These are phyloP conservation scores for Thermophis baileyi DNA, from an alignment of 2,113 vertebrate genomes.

Conservation along the genomic window DNA sequence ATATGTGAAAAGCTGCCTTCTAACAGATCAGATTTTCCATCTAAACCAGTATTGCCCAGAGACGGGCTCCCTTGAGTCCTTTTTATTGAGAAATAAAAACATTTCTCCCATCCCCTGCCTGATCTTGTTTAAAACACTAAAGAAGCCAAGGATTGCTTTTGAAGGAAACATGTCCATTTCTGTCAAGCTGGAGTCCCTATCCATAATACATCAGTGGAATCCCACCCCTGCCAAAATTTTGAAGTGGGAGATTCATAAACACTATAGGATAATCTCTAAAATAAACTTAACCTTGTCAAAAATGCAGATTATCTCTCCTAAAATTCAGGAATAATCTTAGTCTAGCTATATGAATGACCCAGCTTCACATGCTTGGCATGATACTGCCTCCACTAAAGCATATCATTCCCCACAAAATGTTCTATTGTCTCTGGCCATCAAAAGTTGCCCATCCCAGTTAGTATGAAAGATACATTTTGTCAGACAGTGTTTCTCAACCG, in stretches of 20 bases:
- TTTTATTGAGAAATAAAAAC: neutral
- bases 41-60: neutral
- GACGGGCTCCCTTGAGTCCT: neutral
- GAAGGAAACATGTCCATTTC: neutral
- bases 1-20: neutral
- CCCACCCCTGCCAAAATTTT: neutral
- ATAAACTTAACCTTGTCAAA: neutral
- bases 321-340: neutral
- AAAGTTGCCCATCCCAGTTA: neutral
- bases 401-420: neutral
- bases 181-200: neutral
- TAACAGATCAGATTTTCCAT: neutral
- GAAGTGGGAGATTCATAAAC: neutral
- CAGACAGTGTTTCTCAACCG: neutral
- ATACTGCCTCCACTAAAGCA: neutral
- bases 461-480: neutral
- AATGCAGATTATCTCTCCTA: neutral
- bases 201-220: neutral
- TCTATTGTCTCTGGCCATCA: neutral
- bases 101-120: neutral
- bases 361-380: neutral
- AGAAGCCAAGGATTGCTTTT: neutral
- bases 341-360: neutral
- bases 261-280: neutral
- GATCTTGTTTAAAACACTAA: neutral